Evolutionary conservation across 64 coral and sea anemone genomes (phyloP), one percentile per base, ranked within the genome.

Genomic region (Pocillopora damicornis): DNA sequence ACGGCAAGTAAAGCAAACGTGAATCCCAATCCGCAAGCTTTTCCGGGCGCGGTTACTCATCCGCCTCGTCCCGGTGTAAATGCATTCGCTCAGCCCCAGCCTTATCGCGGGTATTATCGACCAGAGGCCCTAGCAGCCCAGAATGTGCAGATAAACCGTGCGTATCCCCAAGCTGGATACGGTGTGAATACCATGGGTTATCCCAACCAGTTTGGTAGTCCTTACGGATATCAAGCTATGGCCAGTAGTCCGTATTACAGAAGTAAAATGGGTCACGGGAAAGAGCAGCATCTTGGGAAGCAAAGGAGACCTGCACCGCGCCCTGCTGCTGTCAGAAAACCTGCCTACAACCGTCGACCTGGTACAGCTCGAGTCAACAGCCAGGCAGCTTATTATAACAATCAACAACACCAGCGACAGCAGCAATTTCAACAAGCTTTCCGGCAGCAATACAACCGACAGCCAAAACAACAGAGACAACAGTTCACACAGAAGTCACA

Each of bases 211-310:
- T 90, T 57, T 75, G 71, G 69, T 1, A 79, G 79, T 83, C 71
- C 73, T 65, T 90, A 83, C 14, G 81, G 81, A 26, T 85, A 85
- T 85, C 79, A 51, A 60, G 22, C 34, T 0, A 25, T n/a, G 42
- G 77, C 69, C 85, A 42, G 23, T 35, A 87, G 75, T 87, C 86
- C 86, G 9, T 75, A 87, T 71, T 76, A 75, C 25, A 62, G 86
- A 76, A 77, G 86, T 58, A 85, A 85, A 85, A 73, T 42, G 37
- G 35, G 13, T 6, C 10, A 22, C 20, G 36, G 35, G 2, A 13
- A 65, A 22, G 72, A 42, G 42, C 18, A 11, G 18, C 36, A 85
- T 16, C 37, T 58, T 68, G 18, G 64, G 6, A 85, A 85, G 17
- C 63, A 72, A 38, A 51, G 65, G 56, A 71, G 9, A 26, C 64